phyloP scores from a whole-genome alignment of 2,797 vertebrate genomes.

The Phoebastria nigripes region DNA sequence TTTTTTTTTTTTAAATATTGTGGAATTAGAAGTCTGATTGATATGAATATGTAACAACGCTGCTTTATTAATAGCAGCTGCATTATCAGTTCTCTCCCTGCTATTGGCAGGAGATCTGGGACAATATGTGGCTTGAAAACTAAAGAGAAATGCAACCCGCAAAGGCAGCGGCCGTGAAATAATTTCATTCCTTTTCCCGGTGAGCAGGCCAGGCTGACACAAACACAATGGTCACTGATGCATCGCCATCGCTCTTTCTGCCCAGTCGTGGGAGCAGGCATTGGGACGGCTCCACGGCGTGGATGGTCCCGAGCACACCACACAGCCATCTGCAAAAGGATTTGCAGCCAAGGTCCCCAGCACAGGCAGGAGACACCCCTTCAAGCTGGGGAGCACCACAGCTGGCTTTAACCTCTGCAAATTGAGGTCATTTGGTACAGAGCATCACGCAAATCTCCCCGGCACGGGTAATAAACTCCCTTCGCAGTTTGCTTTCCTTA shows the following conservation, averaged over 20 bases:
- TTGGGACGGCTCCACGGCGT: background rate
- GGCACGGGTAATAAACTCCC: background rate
- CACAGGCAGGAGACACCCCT: background rate
- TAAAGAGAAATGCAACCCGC: background rate
- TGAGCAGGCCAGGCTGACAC: background rate
- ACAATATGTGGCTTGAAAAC: constrained; percentile 48
- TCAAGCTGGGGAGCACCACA: background rate
- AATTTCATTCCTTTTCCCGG: background rate
- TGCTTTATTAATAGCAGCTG: constrained; percentile 73
- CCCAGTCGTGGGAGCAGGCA: background rate
- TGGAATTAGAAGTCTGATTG: constrained; percentile 61
- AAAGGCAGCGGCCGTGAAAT: background rate
- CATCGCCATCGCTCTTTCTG: background rate
- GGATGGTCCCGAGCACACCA: background rate
- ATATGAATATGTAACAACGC: constrained; percentile 68
- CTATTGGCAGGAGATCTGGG: constrained; percentile 57
- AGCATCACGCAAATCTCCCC: background rate
- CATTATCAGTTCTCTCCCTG: constrained; percentile 57
- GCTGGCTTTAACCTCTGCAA: constrained; percentile 18
- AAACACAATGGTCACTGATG: background rate
- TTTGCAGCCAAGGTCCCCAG: background rate
- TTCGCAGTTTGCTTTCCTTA: background rate
- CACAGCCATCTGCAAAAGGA: background rate
- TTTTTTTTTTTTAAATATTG: background rate
- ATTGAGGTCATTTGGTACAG: background rate